Evolutionary conservation across 1,140 invertebrate genomes (phyloP), one percentile per base, ranked within the genome.

Genomic region (Cataglyphis hispanica): DNA sequence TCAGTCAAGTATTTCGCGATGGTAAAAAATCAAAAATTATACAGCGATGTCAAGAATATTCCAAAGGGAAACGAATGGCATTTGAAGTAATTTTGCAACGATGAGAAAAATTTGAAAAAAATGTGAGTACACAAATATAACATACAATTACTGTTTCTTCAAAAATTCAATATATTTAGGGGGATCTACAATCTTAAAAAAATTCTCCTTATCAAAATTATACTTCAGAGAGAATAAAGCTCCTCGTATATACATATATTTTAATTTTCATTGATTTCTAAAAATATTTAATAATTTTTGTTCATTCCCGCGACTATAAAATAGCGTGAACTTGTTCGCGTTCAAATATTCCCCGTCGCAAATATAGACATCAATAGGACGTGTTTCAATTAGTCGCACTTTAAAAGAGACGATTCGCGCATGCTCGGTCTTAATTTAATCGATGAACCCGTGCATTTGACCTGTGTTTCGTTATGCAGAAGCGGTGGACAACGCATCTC

Each of bases 401-500:
- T n/a, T 43, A 46, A 43, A 31, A 83, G 8, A n/a, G n/a, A 72
- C 25, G 56, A 53, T 40, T 64, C 22, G 40, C 67, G 46, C 46
- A 50, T 50, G 46, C 46, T 6, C 46, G n/a, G 25, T 69, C 40
- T 83, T 74, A 27, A 83, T 74, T 83, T 31, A 83, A 83, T 61
- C 78, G 70, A 74, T 56, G 60, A 74, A 72, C 70, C 34, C 37
- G 25, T 66, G 6, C 27, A 25, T 53, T 53, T 46, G 56, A 74
- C 40, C 66, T 25, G 76, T 19, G 46, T 16, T 16, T 50, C 46
- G 46, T 50, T 50, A 50, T 50, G 86, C 70, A 34, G 72, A 74
- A 69, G 61, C 72, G 31, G 31, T 74, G 58, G 10, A 61, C 58
- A 34, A 61, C 67, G 58, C 85, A 89, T 86, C 86, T 90, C 70